Percentiles rank a stretch among this genome's conserved stretches.
phyloP scores from a whole-genome alignment of 2,888 invertebrate species.

The Prosopocoilus inquinatus region DNA sequence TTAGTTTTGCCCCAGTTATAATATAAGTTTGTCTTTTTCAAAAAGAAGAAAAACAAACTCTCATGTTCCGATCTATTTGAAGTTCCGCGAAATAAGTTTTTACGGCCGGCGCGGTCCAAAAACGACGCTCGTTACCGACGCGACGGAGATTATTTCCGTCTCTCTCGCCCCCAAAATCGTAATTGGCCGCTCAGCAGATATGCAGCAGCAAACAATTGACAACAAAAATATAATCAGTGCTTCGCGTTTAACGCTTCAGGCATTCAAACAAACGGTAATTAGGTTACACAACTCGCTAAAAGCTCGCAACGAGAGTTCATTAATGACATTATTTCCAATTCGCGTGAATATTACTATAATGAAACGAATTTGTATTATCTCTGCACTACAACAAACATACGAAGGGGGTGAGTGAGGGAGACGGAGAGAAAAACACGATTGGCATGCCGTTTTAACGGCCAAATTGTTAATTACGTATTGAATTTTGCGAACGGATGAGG shows the following conservation, averaged over 20 bases:
- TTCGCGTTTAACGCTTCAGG: conserved; percentile 30
- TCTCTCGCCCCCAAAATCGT: background rate
- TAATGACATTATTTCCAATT: conserved; percentile 31
- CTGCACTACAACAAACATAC: background rate
- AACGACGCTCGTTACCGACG: too few species aligned
- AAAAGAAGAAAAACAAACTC: too few species aligned
- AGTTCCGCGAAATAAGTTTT: too few species aligned
- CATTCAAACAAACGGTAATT: conserved; percentile 34
- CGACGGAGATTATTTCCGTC: background rate
- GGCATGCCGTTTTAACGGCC: too few species aligned
- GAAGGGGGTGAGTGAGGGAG: background rate
- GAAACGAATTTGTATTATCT: conserved; percentile 23
- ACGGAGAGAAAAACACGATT: too few species aligned
- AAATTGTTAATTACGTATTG: too few species aligned
- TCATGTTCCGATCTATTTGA: too few species aligned
- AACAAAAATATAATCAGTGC: conserved; percentile 31
- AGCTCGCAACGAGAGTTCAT: conserved; percentile 27
- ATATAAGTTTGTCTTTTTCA: too few species aligned
- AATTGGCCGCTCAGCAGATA: conserved; percentile 18
- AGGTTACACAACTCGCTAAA: conserved; percentile 33
- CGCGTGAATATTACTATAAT: conserved; percentile 28
- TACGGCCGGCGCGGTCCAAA: too few species aligned
- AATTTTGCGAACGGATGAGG: too few species aligned
- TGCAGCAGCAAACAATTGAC: conserved; percentile 23
- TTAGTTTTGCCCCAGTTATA: too few species aligned